Base-by-base conservation (phyloP, 2,888 invertebrate genomes). In the Cetonia aurata region DNA sequence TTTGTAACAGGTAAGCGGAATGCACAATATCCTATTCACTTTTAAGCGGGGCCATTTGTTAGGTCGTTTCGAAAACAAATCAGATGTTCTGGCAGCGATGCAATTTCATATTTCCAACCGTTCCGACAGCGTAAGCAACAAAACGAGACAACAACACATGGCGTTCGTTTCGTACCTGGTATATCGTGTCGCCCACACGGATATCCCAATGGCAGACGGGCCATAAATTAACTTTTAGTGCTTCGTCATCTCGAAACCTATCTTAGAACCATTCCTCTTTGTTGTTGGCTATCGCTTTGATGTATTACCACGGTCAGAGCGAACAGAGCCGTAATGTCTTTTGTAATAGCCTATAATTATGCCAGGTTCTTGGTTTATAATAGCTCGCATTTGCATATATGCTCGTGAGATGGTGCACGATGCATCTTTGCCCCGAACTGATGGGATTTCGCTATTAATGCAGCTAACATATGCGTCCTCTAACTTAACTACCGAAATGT, bases 191-290 rank as follows among this genome's bases (percentile, higher is more conserved):
- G 62, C 10, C 37, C 10, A 48, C 62, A 48, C 50, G 50, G 37
- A 65, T 65, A 50, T 17, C 48, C 19, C 17, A 25, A 3, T 4
- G 17, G 42, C 8, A 50, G 62, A 65, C 50, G 62, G 62, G 41
- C 37, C 50, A 65, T 65, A 65, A 65, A 65, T 65, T 65, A 65
- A 65, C 62, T 65, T 65, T 65, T 65, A 65, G 50, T 65, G 62
- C 62, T 52, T 65, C 37, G 62, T 50, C 62, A 65, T 65, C 62
- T 33, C 50, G 62, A 50, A 65, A 65, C 62, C 50, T 46, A 65
- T 65, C 50, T 65, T 4, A 25, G 1, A 33, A 15, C 52, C 48
- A 65, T 65, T 65, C 37, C 62, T 48, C 62, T 65, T 65, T 65
- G 50, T 50, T 62, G 50, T 50, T 50, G 50, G 17, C 52, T 65